phyloP scores from a whole-genome alignment of 2,888 invertebrate species.

The Mythimna vitellina region DNA sequence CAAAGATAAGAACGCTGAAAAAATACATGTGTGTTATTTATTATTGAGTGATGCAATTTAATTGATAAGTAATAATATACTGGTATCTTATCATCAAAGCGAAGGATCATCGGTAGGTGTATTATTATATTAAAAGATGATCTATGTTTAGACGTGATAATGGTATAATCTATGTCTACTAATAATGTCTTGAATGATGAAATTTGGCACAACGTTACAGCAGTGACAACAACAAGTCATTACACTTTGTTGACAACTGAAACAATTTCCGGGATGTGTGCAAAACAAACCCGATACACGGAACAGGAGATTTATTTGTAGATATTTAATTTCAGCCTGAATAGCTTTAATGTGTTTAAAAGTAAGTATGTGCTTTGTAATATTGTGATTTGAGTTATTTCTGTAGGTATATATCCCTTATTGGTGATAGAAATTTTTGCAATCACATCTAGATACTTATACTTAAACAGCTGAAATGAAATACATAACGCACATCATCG shows the following conservation, averaged over 20 bases:
- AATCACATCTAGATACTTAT: too few species aligned
- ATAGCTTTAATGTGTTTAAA: background rate
- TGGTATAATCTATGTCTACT: constrained; percentile 7
- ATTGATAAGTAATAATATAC: background rate
- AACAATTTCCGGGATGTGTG: constrained; percentile 30
- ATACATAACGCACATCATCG: too few species aligned
- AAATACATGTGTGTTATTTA: background rate
- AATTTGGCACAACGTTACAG: constrained; percentile 40
- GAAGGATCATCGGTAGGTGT: constrained; percentile 4
- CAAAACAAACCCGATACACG: background rate
- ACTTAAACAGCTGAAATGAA: too few species aligned
- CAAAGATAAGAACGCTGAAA: constrained; percentile 3
- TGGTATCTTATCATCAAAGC: constrained; percentile 10
- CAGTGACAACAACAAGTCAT: constrained; percentile 6
- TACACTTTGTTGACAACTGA: constrained; percentile 35
- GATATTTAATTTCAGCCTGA: background rate
- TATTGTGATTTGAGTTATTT: too few species aligned
- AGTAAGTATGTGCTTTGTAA: too few species aligned
- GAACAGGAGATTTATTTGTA: background rate
- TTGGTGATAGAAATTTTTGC: too few species aligned
- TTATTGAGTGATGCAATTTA: constrained; percentile 9
- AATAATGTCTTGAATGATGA: constrained; percentile 29
- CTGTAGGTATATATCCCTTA: too few species aligned
- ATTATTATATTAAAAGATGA: constrained; percentile 9
- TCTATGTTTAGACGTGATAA: constrained; percentile 3